Evolutionary conservation across 2,113 vertebrate species (phyloP), one percentile per base, ranked within the genome.

Genomic region (Pungitius pungitius): DNA sequence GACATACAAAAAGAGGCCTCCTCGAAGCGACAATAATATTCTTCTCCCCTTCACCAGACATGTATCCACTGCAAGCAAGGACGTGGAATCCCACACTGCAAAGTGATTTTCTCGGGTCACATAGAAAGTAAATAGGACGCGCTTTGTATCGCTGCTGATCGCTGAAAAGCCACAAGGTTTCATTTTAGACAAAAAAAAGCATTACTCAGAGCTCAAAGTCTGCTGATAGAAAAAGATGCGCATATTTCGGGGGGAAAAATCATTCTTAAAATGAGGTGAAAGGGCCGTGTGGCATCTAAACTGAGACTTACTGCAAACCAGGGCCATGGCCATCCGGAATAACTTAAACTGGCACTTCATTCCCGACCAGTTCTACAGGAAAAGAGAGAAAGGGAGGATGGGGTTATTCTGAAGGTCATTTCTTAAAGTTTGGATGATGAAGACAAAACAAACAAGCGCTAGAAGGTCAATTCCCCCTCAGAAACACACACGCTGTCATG

Each of bases 291-390:
- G 20, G 18, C 3, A 51, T 49, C 47, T 75, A 49, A 64, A 68
- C 51, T 60, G 5, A 77, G 87, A 96, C 97, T 97, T 95, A 99
- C 97, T 99, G 94, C 97, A 99, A 84, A 99, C 93, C 92, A 99
- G 94, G 88, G 96, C 96, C 93, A 99, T 96, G 79, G 95, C 96
- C 96, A 98, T 97, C 76, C 97, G 95, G 80, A 99, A 95, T 80
- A 99, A 92, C 90, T 99, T 99, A 90, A 99, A 97, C 88, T 98
- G 97, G 90, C 97, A 99, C 93, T 97, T 97, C 97, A 99, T 99
- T 85, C 97, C 97, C 0, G 97, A 98, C 97, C 97, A 99, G 80
- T 99, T 99, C 97, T 99, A 62, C 33, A 79, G 62, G 75, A 55
- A 76, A 12, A 73, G 49, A 52, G 11, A 85, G 30, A 69, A 59